Conservation (phyloP, 2,888 invertebrate species). For the Notocelia uddmanniana region DNA sequence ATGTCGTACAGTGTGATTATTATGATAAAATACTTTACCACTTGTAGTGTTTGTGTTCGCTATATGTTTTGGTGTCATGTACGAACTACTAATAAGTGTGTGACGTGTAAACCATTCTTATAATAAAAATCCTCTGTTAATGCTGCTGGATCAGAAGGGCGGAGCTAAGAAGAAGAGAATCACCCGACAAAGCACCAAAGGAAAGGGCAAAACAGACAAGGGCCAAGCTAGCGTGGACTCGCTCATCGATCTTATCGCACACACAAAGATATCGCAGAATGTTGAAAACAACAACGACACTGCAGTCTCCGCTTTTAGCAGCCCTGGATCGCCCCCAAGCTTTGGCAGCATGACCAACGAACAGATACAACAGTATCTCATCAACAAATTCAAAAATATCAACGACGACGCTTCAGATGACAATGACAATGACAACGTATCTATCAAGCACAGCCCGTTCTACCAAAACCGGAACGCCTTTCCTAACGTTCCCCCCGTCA, state of each 20-base stretch:
- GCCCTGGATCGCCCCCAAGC: slow-evolving; percentile 59
- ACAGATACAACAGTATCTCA: slow-evolving; percentile 75
- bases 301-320: slow-evolving; percentile 54
- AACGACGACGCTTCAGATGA: slow-evolving; percentile 58
- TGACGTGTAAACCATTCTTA: neutral
- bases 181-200: neutral
- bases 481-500: slow-evolving; percentile 74
- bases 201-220: slow-evolving; percentile 66
- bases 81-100: slow-evolving; percentile 9
- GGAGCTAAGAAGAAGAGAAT: slow-evolving; percentile 52
- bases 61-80: slow-evolving; percentile 25
- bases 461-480: slow-evolving; percentile 78
- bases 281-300: slow-evolving; percentile 73
- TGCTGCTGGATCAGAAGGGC: slow-evolving; percentile 58
- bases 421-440: slow-evolving; percentile 61
- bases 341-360: slow-evolving; percentile 75
- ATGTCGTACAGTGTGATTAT: slow-evolving; percentile 18
- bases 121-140: slow-evolving; percentile 53
- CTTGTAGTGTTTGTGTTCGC: slow-evolving; percentile 13
- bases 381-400: slow-evolving; percentile 75
- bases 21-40: neutral
- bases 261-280: slow-evolving; percentile 61
- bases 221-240: slow-evolving; percentile 60
- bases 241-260: slow-evolving; percentile 65
- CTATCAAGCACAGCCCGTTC: slow-evolving; percentile 64